Conservation (phyloP, 2,113 vertebrate genomes). For the Python bivittatus region DNA sequence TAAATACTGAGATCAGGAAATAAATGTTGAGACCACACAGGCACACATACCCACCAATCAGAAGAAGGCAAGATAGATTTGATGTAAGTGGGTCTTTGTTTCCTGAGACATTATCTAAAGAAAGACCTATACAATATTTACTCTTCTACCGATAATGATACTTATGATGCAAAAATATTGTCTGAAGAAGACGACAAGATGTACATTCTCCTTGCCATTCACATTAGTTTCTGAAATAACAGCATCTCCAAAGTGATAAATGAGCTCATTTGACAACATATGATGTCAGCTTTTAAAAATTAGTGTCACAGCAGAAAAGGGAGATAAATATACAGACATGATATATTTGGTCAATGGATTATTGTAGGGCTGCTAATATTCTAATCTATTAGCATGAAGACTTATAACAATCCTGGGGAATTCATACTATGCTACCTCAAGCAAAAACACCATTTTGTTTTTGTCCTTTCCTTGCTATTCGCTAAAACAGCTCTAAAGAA, state of each 20-base stretch:
- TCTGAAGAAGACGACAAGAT: too few relatives aligned
- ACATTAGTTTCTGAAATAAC: conserved; percentile 31
- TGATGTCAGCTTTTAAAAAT: conserved; percentile 29
- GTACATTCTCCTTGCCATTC: conserved; percentile 15
- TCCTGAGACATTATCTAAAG: too few relatives aligned
- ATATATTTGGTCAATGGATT: conserved; percentile 40
- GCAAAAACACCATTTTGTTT: background rate
- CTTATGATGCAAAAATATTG: too few relatives aligned
- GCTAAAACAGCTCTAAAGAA: conserved; percentile 28
- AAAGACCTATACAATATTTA: too few relatives aligned
- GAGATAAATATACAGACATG: conserved; percentile 54
- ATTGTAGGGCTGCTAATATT: conserved; percentile 45
- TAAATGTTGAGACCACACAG: too few relatives aligned
- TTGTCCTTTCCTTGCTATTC: conserved; percentile 37
- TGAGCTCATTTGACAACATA: conserved; percentile 35
- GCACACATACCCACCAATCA: too few relatives aligned
- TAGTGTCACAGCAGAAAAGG: conserved; percentile 37
- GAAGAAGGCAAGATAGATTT: too few relatives aligned
- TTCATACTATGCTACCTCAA: conserved; percentile 50
- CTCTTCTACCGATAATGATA: too few relatives aligned
- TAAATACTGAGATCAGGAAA: too few relatives aligned
- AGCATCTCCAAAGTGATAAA: conserved; percentile 53
- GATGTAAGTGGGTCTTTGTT: too few relatives aligned
- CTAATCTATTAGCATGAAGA: conserved; percentile 43
- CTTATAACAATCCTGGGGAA: conserved; percentile 42